Conservation (phyloP, 2,888 invertebrate species). For the Brachynemurus nebulosus region DNA sequence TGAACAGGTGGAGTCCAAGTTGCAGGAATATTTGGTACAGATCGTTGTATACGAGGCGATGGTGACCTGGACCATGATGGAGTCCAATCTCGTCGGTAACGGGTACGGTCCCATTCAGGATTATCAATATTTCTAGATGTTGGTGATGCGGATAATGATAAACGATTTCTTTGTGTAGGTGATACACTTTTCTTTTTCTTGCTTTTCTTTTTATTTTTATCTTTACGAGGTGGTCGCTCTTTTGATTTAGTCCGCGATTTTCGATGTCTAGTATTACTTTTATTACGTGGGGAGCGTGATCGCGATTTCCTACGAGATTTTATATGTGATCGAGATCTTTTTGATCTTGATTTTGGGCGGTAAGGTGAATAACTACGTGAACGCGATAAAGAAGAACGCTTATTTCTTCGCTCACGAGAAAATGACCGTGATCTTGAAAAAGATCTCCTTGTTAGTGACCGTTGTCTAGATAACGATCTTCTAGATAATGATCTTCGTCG, state of each 20-base stretch:
- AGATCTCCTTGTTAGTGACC: constrained; percentile 7
- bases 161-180: constrained; percentile 26
- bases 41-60: constrained; percentile 31
- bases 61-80: constrained; percentile 46
- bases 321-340: constrained; percentile 24
- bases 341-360: constrained; percentile 18
- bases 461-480: constrained; percentile 8
- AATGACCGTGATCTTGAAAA: constrained; percentile 21
- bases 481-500: constrained; percentile 19
- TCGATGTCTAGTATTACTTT: constrained; percentile 23
- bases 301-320: constrained; percentile 23
- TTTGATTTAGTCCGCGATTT: constrained; percentile 24
- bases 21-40: constrained; percentile 25
- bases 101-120: constrained; percentile 26
- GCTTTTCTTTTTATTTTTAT: constrained; percentile 26
- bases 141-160: constrained; percentile 23
- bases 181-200: constrained; percentile 26
- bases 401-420: constrained; percentile 23
- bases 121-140: constrained; percentile 20
- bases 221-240: constrained; percentile 28
- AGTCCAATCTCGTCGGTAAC: constrained; percentile 28
- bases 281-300: constrained; percentile 18
- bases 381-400: constrained; percentile 14
- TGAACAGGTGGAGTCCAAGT: constrained; percentile 50
- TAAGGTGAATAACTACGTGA: constrained; percentile 13